Conservation (phyloP, 2,888 invertebrate genomes). For the Orchestes rusci region DNA sequence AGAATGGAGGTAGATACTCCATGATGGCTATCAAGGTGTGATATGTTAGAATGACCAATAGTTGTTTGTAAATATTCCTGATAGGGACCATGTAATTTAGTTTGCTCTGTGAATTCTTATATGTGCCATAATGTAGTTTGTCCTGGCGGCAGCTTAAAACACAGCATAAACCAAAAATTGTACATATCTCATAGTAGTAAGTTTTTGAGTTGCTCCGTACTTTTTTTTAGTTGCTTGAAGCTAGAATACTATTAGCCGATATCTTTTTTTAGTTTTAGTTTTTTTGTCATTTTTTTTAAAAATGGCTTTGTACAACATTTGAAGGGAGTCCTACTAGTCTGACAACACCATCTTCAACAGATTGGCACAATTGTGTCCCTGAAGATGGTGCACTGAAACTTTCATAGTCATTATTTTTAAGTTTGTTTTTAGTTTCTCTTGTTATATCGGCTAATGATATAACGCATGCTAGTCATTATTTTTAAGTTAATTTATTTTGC, state of each 20-base stretch:
- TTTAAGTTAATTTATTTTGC: slow-evolving; percentile 12
- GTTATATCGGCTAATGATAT: slow-evolving; percentile 43
- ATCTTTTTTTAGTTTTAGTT: slow-evolving; percentile 32
- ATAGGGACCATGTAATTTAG: slow-evolving; percentile 12
- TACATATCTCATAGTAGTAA: slow-evolving; percentile 23
- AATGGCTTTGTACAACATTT: slow-evolving; percentile 11
- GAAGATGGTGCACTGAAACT: slow-evolving; percentile 12
- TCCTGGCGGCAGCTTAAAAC: slow-evolving; percentile 31
- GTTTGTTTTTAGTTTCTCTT: slow-evolving; percentile 19
- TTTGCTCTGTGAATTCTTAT: slow-evolving; percentile 12
- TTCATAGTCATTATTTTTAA: slow-evolving; percentile 21
- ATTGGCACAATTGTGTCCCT: too few species aligned
- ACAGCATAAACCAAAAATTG: too few species aligned
- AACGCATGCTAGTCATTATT: slow-evolving; percentile 40
- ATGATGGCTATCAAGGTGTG: slow-evolving; percentile 22
- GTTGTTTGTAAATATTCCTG: slow-evolving; percentile 11
- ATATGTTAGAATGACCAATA: background rate
- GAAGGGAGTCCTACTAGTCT: slow-evolving; percentile 15
- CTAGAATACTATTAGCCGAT: slow-evolving; percentile 41
- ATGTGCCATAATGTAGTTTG: slow-evolving; percentile 16
- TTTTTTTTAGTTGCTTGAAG: slow-evolving; percentile 10
- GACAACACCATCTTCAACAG: too few species aligned
- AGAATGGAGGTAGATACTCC: slow-evolving; percentile 26
- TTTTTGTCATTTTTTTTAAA: slow-evolving; percentile 15
- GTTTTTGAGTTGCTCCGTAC: background rate